Conservation (phyloP, 2,113 vertebrate species). For the Hypocryptadius cinnamomeus region DNA sequence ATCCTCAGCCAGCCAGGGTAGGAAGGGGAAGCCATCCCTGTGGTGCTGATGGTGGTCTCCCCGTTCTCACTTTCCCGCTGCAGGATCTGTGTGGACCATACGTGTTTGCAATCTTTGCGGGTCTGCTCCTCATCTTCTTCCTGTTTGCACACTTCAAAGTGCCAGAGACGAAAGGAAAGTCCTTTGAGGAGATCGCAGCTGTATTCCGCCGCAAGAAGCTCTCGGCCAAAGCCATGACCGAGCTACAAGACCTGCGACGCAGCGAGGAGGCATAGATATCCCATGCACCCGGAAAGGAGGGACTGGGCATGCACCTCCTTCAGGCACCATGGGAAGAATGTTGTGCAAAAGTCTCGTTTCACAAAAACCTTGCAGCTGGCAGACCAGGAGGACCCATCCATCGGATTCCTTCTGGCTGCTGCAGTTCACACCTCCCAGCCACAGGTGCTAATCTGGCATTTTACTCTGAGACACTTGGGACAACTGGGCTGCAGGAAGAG, state of each 20-base stretch:
- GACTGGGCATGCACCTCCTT: neutral
- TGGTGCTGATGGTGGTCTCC: neutral
- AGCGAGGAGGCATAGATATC: slow-evolving; percentile 67
- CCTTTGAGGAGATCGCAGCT: slow-evolving; percentile 86
- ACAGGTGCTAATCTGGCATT: neutral
- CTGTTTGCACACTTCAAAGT: slow-evolving; percentile 83
- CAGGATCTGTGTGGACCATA: slow-evolving; percentile 80
- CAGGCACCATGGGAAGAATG: neutral
- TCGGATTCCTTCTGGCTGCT: neutral
- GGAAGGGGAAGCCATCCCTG: neutral
- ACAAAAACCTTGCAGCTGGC: neutral
- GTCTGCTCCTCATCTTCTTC: slow-evolving; percentile 78
- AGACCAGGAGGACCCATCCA: neutral
- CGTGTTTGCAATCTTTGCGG: slow-evolving; percentile 84
- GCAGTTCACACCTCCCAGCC: neutral
- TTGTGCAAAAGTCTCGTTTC: neutral
- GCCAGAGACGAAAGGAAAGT: slow-evolving; percentile 93
- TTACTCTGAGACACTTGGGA: neutral
- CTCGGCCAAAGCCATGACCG: slow-evolving; percentile 32
- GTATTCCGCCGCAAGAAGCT: slow-evolving; percentile 77
- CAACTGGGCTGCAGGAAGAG: neutral
- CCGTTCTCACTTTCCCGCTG: neutral
- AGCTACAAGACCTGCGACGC: slow-evolving; percentile 80
- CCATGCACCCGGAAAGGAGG: neutral
- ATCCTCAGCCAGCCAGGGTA: neutral